Evolutionary conservation across 2,888 invertebrate genomes (phyloP).

Genomic region (Pseudanteris insignis): DNA sequence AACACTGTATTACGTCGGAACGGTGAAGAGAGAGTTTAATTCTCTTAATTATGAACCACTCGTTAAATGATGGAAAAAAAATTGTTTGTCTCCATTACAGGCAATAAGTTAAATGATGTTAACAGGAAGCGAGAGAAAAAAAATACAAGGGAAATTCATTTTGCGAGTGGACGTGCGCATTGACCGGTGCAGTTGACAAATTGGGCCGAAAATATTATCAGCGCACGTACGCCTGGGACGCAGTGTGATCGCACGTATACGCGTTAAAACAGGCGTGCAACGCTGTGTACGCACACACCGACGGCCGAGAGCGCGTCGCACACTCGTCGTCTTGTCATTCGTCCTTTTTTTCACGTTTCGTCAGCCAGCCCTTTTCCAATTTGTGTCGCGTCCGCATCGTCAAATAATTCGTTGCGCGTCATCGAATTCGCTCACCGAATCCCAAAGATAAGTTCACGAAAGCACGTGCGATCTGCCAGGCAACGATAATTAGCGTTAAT

Average conservation of each 20-base stretch:
- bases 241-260: slow-evolving; percentile 3
- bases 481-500: slow-evolving; percentile 43
- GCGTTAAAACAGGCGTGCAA: neutral
- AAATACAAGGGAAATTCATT: too few species aligned
- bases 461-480: slow-evolving; percentile 39
- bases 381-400: slow-evolving; percentile 41
- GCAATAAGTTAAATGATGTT: too few species aligned
- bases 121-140: too few species aligned
- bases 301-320: neutral
- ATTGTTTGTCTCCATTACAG: too few species aligned
- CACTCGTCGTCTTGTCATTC: slow-evolving; percentile 32
- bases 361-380: slow-evolving; percentile 39
- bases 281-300: slow-evolving; percentile 4
- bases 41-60: too few species aligned
- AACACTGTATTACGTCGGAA: too few species aligned
- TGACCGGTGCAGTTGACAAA: too few species aligned
- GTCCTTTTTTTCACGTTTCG: slow-evolving; percentile 7
- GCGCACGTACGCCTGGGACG: slow-evolving; percentile 10
- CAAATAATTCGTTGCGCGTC: slow-evolving; percentile 46
- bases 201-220: too few species aligned
- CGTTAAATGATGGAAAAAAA: too few species aligned
- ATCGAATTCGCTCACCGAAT: slow-evolving; percentile 42
- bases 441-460: slow-evolving; percentile 40
- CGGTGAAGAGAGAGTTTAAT: too few species aligned
- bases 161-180: too few species aligned